phyloP scores from a whole-genome alignment of 2,797 vertebrate species.

The Molossus alvarezi region DNA sequence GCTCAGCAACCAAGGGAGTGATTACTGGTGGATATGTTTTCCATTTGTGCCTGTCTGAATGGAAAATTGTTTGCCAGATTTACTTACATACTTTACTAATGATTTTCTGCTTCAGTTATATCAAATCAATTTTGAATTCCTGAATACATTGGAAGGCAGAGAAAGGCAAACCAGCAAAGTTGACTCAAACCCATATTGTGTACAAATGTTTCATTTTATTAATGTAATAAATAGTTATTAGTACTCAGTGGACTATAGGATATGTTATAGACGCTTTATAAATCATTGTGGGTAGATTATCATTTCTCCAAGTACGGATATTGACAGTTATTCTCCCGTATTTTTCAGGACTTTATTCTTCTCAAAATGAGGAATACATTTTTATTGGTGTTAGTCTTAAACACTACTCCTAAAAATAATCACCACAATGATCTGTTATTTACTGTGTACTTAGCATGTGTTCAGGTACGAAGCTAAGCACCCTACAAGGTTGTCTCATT shows the following conservation, averaged over 20 bases:
- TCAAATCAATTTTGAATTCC: constrained; percentile 61
- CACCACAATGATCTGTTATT: not conserved
- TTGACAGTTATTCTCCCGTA: not conserved
- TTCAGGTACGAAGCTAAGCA: not conserved
- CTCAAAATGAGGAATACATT: constrained; percentile 25
- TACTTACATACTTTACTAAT: constrained; percentile 59
- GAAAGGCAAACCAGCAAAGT: not conserved
- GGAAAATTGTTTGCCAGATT: constrained; percentile 70
- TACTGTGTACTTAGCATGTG: not conserved
- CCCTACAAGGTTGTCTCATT: not conserved
- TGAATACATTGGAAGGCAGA: not conserved
- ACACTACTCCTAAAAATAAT: not conserved
- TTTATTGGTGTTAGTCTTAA: not conserved
- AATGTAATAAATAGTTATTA: not conserved
- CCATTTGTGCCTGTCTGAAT: constrained; percentile 62
- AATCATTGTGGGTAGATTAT: not conserved
- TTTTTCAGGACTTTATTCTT: constrained; percentile 14
- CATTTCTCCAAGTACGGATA: not conserved
- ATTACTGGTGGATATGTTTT: constrained; percentile 57
- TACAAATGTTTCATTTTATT: constrained; percentile 11
- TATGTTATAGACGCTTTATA: not conserved
- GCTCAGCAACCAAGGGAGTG: not conserved
- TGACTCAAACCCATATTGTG: not conserved
- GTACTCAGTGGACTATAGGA: not conserved
- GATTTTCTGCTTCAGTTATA: constrained; percentile 72